Evolutionary conservation across 2,113 vertebrate species (phyloP).

Genomic region (Ceyx cyanopectus): DNA sequence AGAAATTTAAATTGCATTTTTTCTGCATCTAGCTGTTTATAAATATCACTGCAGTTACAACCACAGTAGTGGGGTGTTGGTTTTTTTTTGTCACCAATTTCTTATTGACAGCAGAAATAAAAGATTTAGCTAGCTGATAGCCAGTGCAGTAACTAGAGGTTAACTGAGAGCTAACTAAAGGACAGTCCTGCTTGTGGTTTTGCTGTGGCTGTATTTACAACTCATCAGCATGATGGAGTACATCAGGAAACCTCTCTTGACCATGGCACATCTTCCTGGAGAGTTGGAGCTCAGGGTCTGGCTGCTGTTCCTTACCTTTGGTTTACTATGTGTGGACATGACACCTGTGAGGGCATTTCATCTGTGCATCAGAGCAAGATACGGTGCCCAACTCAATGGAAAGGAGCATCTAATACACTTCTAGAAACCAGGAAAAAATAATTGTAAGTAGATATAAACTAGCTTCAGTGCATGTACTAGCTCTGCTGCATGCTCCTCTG

Average conservation of each 20-base stretch:
- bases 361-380: neutral
- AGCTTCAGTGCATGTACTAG: neutral
- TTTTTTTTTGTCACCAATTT: constrained; percentile 14
- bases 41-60: constrained; percentile 50
- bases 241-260: neutral
- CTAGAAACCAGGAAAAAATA: neutral
- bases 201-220: neutral
- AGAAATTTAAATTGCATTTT: constrained; percentile 63
- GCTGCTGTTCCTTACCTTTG: accelerated
- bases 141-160: neutral
- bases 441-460: neutral
- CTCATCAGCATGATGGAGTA: neutral
- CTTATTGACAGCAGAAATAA: constrained; percentile 14
- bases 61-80: neutral
- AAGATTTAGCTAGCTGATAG: constrained; percentile 2
- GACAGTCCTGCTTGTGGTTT: neutral
- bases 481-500: neutral
- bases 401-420: neutral
- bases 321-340: neutral
- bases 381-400: neutral
- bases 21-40: constrained; percentile 58
- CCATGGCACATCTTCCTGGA: neutral
- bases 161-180: neutral
- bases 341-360: neutral
- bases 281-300: neutral